These are phyloP conservation scores for Pseudotriccus pelzelni DNA, from an alignment of 2,797 vertebrate species.

Conservation along the genomic window DNA sequence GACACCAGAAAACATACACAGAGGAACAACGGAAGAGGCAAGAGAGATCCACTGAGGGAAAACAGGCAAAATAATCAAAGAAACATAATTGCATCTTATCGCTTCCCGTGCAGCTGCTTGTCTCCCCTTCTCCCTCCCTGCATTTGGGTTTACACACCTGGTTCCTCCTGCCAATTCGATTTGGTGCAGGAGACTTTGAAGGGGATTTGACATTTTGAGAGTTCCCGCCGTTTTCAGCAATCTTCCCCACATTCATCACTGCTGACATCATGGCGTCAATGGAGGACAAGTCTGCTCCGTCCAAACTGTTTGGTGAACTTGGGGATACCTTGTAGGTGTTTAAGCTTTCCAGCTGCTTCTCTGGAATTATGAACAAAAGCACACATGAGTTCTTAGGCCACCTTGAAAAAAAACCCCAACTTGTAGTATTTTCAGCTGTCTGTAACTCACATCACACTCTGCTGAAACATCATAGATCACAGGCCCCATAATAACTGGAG, in stretches of 20 bases:
- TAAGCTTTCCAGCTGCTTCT: conserved; percentile 70
- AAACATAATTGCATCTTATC: not conserved
- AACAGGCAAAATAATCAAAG: not conserved
- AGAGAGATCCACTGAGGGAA: not conserved
- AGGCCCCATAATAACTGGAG: not conserved
- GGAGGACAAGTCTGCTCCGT: conserved; percentile 87
- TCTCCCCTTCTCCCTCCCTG: not conserved
- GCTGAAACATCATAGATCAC: not conserved
- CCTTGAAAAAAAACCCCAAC: not conserved
- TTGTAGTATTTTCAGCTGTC: not conserved
- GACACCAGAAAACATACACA: not conserved
- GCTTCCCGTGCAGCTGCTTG: not conserved
- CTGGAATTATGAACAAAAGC: conserved; percentile 64
- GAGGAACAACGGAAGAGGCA: not conserved
- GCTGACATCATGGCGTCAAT: conserved; percentile 94
- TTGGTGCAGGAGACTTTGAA: conserved; percentile 80
- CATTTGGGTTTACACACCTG: conserved; percentile 75
- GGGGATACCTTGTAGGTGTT: conserved; percentile 66
- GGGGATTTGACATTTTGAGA: conserved; percentile 81
- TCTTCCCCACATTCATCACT: conserved; percentile 84
- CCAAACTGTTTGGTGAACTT: conserved; percentile 69
- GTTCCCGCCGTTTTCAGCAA: conserved; percentile 78
- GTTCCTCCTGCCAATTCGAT: conserved; percentile 85
- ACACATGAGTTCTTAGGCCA: not conserved
- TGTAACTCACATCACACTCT: not conserved